These are phyloP conservation scores for Equus przewalskii DNA, from an alignment of 2,113 vertebrate genomes.

Conservation along the genomic window DNA sequence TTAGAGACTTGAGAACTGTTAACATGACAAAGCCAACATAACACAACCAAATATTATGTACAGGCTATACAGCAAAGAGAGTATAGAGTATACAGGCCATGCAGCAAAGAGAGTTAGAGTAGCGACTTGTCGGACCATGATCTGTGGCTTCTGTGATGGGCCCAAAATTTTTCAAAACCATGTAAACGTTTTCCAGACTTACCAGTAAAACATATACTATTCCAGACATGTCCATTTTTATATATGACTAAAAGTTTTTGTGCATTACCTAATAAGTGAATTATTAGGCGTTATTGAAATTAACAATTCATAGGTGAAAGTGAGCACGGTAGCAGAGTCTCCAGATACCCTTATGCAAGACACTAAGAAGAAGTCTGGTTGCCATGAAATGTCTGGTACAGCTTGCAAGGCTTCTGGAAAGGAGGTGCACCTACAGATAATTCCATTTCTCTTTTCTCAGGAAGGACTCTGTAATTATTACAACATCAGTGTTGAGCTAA, in stretches of 20 bases:
- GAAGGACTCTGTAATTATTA: neutral
- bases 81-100: fast-evolving
- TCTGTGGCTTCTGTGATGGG: neutral
- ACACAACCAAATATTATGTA: fast-evolving
- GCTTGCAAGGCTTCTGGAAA: too few species aligned
- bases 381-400: fast-evolving
- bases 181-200: neutral
- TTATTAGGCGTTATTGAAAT: neutral
- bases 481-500: neutral
- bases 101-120: neutral
- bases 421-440: neutral
- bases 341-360: neutral
- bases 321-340: too few species aligned
- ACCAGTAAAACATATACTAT: neutral
- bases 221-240: neutral
- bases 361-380: neutral
- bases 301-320: neutral
- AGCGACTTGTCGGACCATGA: neutral
- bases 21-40: neutral
- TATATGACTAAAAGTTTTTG: neutral
- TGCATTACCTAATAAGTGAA: neutral
- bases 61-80: fast-evolving
- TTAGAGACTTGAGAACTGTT: too few species aligned
- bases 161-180: neutral
- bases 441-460: neutral